Evolutionary conservation across 1,140 invertebrate species (phyloP).

Genomic region (Stenopsyche tienmushanensis): DNA sequence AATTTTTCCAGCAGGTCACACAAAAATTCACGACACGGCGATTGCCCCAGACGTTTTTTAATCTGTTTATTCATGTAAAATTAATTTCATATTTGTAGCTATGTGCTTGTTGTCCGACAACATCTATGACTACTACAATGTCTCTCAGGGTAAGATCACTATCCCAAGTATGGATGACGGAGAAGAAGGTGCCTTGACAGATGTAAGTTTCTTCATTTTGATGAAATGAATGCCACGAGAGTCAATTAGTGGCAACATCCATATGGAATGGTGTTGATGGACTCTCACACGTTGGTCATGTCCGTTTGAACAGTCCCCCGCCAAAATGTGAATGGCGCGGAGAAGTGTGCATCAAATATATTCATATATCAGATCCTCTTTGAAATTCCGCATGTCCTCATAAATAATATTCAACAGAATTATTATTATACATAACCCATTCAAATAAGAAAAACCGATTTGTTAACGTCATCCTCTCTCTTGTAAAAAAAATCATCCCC

Average conservation of each 20-base stretch:
- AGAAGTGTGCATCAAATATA: background rate
- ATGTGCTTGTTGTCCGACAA: conserved; percentile 82
- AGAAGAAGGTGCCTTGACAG: conserved; percentile 90
- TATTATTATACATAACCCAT: too few species aligned
- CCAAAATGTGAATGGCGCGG: conserved; percentile 11
- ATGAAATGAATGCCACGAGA: conserved; percentile 9
- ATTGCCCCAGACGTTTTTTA: too few species aligned
- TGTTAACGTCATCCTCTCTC: too few species aligned
- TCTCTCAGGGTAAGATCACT: conserved; percentile 95
- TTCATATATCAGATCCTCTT: too few species aligned
- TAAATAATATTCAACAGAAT: too few species aligned
- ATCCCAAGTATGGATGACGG: conserved; percentile 96
- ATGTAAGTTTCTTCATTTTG: conserved; percentile 55
- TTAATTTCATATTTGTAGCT: conserved; percentile 57
- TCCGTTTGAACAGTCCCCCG: conserved; percentile 4
- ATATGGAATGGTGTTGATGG: conserved; percentile 39
- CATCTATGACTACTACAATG: conserved; percentile 88
- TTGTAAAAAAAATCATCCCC: too few species aligned
- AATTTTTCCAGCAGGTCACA: too few species aligned
- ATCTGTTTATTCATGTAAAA: too few species aligned
- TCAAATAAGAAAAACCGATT: too few species aligned
- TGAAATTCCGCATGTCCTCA: too few species aligned
- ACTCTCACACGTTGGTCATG: background rate
- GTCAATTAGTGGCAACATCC: conserved; percentile 23
- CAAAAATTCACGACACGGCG: too few species aligned